A percentile compares a stretch with the other conserved stretches of the same genome.
Conservation (phyloP, 2,797 vertebrate genomes). For the Aplochiton taeniatus region DNA sequence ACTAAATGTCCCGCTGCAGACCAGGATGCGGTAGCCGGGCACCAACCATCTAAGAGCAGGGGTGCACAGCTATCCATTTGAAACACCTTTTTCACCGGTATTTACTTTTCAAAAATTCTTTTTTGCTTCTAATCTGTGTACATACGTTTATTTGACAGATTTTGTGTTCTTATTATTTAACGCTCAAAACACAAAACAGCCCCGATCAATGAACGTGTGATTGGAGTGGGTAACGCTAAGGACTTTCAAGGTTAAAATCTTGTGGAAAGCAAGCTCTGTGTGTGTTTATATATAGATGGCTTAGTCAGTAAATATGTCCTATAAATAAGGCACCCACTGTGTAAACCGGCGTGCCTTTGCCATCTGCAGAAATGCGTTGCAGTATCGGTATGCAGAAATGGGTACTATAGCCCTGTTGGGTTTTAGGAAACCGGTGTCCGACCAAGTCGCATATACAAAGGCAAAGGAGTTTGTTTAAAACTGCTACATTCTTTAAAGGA, state of each 20-base stretch:
- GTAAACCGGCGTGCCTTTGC: neutral
- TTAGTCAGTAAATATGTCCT: constrained; percentile 49
- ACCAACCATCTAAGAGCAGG: constrained; percentile 27
- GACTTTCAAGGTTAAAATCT: constrained; percentile 57
- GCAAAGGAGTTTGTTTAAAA: too few species aligned
- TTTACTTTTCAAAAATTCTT: neutral
- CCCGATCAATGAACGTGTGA: constrained; percentile 27
- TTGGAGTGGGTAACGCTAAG: constrained; percentile 28
- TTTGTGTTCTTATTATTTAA: neutral
- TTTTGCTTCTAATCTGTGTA: neutral
- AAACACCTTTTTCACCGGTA: constrained; percentile 40
- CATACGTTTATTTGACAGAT: neutral
- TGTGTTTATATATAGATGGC: constrained; percentile 63
- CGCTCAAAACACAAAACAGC: neutral
- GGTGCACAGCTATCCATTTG: constrained; percentile 16
- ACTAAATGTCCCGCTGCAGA: constrained; percentile 20
- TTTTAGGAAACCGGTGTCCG: neutral
- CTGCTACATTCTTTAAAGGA: too few species aligned
- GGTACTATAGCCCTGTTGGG: neutral
- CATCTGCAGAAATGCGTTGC: neutral
- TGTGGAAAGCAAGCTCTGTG: constrained; percentile 40
- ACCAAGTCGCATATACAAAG: too few species aligned
- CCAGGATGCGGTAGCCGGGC: constrained; percentile 43
- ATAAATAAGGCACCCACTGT: constrained; percentile 32
- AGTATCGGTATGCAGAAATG: neutral